Base-by-base conservation (phyloP, 2,113 vertebrate species). In the Fregetta grallaria region DNA sequence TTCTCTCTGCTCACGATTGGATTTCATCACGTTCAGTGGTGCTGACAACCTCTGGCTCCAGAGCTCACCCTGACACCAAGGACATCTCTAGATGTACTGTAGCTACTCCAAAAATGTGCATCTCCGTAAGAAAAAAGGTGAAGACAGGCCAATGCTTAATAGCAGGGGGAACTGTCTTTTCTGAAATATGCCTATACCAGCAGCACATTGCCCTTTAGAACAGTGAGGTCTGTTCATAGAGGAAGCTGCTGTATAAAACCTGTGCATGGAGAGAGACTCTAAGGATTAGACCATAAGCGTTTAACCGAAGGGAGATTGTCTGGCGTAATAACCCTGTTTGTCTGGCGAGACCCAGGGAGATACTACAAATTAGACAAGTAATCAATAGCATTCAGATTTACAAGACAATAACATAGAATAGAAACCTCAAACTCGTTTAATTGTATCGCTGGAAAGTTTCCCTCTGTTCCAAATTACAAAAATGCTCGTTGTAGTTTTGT, bases 381-480 rank as follows among this genome's bases (percentile, higher is more conserved):
- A 97, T 96, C 97, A 92, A 91, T 91, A 96, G 27, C 63, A 83
- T 92, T 92, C 88, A 83, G 86, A 87, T 85, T 93, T 91, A 56
- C 50, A 89, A 87, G 71, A 80, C 82, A 92, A 77, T 13, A 36
- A 11, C 30, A 17, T 2, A 50, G 61, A 93, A 92, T 42, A 82
- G 91, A 88, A 83, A 65, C 45, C 50, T 92, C 71, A 65, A 62
- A 89, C 36, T 70, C 30, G 40, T 86, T 96, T 95, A 90, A 88
- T 72, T 95, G 38, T 78, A 61, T 94, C 19, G 19, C 78, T 83
- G 90, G 70, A 91, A 97, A 94, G 27, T 58, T 95, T 94, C 8
- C 18, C 23, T 96, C 82, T 75, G 15, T 61, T 96, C 47, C 22
- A 82, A 93, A 88, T 61, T 62, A 52, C 36, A 81, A 83, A 68